Evolutionary conservation across 2,888 invertebrate genomes (phyloP).

Genomic region (Latrodectus elegans): DNA sequence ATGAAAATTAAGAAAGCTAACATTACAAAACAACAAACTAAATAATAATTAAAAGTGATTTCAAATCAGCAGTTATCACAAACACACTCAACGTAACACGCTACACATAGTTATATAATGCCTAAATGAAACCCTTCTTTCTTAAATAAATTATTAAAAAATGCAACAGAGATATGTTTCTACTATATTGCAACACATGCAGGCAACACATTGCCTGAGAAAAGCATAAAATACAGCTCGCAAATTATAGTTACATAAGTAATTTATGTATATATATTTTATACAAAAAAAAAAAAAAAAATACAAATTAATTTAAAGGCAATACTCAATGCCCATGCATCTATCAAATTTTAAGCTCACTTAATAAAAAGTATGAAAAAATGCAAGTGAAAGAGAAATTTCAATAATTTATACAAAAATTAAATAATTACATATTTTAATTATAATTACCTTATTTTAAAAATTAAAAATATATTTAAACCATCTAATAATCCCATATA

Average conservation of each 20-base stretch:
- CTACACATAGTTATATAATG: slow-evolving; percentile 44
- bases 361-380: slow-evolving; percentile 22
- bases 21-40: not conserved
- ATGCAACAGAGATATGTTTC: slow-evolving; percentile 12
- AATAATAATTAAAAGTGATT: no score
- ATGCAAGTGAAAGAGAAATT: not conserved
- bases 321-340: slow-evolving; percentile 55
- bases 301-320: not conserved
- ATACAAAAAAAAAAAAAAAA: slow-evolving; percentile 27
- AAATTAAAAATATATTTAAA: no score
- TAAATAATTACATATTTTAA: no score
- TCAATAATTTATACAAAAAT: not conserved
- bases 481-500: no score
- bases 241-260: slow-evolving; percentile 28
- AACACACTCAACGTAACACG: slow-evolving; percentile 20
- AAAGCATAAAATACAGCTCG: slow-evolving; percentile 33
- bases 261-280: slow-evolving; percentile 23
- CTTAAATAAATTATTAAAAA: slow-evolving; percentile 60
- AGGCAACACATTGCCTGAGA: not conserved
- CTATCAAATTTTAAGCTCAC: slow-evolving; percentile 48
- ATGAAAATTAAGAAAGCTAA: not conserved
- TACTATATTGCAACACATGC: slow-evolving; percentile 55
- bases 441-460: no score
- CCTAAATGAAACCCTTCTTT: slow-evolving; percentile 37
- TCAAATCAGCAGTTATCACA: not conserved